phyloP scores from a whole-genome alignment of 2,888 invertebrate species.

The Drosophila peninsularis region DNA sequence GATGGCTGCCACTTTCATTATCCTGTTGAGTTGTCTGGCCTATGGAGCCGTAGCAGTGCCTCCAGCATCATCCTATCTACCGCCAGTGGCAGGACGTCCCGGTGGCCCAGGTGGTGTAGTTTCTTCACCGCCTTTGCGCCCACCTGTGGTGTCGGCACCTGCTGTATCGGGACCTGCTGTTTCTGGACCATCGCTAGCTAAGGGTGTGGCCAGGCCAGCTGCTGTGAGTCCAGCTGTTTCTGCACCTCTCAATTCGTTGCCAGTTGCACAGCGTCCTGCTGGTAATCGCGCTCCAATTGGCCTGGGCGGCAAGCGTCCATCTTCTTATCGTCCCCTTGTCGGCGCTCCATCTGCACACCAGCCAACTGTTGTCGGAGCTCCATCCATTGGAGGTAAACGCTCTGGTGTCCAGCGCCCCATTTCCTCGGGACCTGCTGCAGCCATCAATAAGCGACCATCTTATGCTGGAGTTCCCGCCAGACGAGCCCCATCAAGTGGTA shows the following conservation, averaged over 20 bases:
- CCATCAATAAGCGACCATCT: not conserved
- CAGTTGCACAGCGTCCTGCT: not conserved
- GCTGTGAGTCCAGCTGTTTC: not conserved
- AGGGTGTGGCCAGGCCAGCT: not conserved
- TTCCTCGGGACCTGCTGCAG: not conserved
- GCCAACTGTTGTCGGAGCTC: not conserved
- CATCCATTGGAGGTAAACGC: not conserved
- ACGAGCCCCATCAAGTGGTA: not conserved
- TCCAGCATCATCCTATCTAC: not conserved
- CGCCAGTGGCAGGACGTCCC: not conserved
- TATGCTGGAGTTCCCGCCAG: not conserved
- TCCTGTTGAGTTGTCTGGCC: constrained; percentile 6
- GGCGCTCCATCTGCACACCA: not conserved
- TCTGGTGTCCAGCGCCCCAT: not conserved
- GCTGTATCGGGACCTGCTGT: too few species aligned
- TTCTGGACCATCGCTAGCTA: not conserved
- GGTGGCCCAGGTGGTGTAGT: not conserved
- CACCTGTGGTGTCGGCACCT: not conserved
- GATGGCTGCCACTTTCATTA: constrained; percentile 7
- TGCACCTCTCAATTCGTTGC: not conserved
- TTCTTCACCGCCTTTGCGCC: not conserved
- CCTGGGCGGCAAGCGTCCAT: not conserved
- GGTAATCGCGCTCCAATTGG: not conserved
- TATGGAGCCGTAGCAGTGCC: not conserved
- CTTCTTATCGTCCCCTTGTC: not conserved